These are phyloP conservation scores for Zaprionus davidi DNA, from an alignment of 1,140 invertebrate genomes.

Conservation along the genomic window DNA sequence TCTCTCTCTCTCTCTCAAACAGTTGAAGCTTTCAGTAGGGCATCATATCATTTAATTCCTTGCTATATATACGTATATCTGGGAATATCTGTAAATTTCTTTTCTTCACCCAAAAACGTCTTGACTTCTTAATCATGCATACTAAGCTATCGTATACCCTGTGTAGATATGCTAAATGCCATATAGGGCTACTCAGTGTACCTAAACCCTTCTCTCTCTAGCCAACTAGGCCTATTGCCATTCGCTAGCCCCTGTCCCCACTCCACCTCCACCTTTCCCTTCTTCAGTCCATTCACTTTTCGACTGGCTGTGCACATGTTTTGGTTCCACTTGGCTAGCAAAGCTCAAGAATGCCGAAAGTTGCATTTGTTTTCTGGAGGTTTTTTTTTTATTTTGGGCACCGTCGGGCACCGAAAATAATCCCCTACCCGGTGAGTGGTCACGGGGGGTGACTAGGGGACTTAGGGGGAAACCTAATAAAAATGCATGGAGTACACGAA, in stretches of 20 bases:
- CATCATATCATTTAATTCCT: too few species aligned
- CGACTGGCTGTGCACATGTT: conserved; percentile 30
- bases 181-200: not conserved
- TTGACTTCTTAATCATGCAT: too few species aligned
- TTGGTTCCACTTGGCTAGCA: conserved; percentile 45
- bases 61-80: too few species aligned
- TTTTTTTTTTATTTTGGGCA: not conserved
- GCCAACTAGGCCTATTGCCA: not conserved
- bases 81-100: too few species aligned
- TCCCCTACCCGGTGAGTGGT: conserved; percentile 2
- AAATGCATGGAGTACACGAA: conserved; percentile 61
- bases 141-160: too few species aligned
- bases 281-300: not conserved
- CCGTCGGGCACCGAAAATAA: conserved; percentile 31
- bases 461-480: conserved; percentile 52
- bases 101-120: too few species aligned
- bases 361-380: conserved; percentile 30
- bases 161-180: not conserved
- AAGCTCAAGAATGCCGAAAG: conserved; percentile 52
- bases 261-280: not conserved
- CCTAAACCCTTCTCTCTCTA: not conserved
- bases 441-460: not conserved
- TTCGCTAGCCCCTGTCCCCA: not conserved
- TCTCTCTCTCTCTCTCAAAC: too few species aligned
- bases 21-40: too few species aligned